phyloP scores from a whole-genome alignment of 2,888 invertebrate species.

The Tinea pellionella region DNA sequence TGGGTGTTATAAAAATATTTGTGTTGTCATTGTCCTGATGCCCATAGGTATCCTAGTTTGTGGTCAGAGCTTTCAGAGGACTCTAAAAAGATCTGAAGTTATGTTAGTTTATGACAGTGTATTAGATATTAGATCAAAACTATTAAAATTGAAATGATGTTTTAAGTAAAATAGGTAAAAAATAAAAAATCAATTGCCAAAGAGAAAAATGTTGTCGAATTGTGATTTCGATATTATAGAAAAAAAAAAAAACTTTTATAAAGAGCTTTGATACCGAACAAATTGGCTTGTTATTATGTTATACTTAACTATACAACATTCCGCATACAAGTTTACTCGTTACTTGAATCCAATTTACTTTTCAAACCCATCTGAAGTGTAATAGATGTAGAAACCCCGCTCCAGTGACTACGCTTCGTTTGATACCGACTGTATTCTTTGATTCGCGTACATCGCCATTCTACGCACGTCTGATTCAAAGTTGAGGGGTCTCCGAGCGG shows the following conservation, averaged over 20 bases:
- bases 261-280: neutral
- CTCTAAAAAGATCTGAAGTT: too few relatives aligned
- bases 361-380: conserved; percentile 1
- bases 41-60: too few relatives aligned
- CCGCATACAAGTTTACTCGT: neutral
- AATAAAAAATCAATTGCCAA: too few relatives aligned
- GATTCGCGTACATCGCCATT: neutral
- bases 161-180: too few relatives aligned
- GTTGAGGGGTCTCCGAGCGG: neutral
- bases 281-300: neutral
- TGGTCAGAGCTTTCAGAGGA: too few relatives aligned
- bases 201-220: neutral
- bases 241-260: neutral
- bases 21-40: too few relatives aligned
- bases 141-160: too few relatives aligned
- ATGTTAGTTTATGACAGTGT: too few relatives aligned
- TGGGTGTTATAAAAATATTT: too few relatives aligned
- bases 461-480: neutral
- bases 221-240: neutral
- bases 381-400: conserved; percentile 3
- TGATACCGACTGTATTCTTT: neutral
- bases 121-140: too few relatives aligned
- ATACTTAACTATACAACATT: neutral
- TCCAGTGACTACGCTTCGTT: neutral
- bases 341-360: conserved; percentile 6